Conservation (phyloP, 2,113 vertebrate genomes). For the Crocuta crocuta region DNA sequence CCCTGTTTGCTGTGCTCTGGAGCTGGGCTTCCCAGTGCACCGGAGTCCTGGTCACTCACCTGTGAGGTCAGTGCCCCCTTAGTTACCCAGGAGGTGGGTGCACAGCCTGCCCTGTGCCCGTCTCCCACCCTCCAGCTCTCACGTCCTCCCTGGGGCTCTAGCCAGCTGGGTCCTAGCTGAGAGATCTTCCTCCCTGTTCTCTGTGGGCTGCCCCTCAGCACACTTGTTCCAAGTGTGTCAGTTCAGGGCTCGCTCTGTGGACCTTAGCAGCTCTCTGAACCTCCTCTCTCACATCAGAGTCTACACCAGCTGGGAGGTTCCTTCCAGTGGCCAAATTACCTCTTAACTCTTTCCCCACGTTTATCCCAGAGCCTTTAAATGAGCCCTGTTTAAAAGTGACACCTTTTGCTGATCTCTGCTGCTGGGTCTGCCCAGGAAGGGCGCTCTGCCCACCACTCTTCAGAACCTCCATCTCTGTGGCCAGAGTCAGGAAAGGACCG, state of each 20-base stretch:
- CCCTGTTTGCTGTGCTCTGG: fast-evolving
- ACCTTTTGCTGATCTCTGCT: neutral
- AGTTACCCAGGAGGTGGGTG: neutral
- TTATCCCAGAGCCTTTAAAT: neutral
- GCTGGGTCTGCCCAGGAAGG: neutral
- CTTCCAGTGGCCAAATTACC: neutral
- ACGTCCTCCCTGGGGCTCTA: neutral
- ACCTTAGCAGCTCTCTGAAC: neutral
- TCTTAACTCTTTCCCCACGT: neutral
- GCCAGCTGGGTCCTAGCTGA: neutral
- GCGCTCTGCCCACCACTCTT: neutral
- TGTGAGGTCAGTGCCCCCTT: neutral
- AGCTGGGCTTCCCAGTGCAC: neutral
- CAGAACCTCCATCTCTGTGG: neutral
- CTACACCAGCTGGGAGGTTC: too few species aligned
- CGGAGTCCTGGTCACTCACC: too few species aligned
- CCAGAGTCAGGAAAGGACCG: neutral
- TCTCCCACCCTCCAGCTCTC: neutral
- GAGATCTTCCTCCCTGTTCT: neutral
- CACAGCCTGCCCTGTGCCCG: neutral
- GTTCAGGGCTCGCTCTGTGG: neutral
- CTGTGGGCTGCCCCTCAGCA: too few species aligned
- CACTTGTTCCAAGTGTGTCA: neutral
- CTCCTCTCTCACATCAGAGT: neutral
- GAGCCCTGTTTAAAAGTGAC: neutral